Base-by-base conservation (phyloP, 1,140 invertebrate species). In the Pachyrhynchus sulphureomaculatus region DNA sequence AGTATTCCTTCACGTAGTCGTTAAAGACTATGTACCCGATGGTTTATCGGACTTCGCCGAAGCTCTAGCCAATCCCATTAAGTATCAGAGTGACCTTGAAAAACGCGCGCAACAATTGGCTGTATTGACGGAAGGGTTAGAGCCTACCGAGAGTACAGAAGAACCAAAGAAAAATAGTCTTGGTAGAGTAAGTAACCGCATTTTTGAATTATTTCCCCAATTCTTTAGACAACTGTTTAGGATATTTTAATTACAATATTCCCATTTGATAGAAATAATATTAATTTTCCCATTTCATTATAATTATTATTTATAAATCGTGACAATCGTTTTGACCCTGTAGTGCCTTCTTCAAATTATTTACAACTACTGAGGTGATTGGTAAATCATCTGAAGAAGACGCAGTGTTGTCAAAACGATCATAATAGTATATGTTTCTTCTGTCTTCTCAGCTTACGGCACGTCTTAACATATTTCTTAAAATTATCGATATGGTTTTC, bases 11-110 rank as follows among this genome's bases (percentile, higher is more conserved):
- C 87, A 93, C 65, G 90, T 99, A 23, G 87, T 91, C 23, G 91
- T 99, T 10, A 98, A 97, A 77, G 93, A 96, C 75, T 99, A 99
- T 76, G 95, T 99, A 23, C 97, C 97, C 0, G 94, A 99, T 76
- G 93, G 86, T 63, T 82, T 92, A 44, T 92, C 90, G 59, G 94
- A 96, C 72, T 88, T 99, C 75, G 97, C 97, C 2, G 95, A 98
- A 76, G 96, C 96, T 3, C 77, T 99, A 55, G 95, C 95, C 8
- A 98, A 98, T 81, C 97, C 96, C 0, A 96, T 97, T 61, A 96
- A 97, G 73, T 98, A 96, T 78, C 92, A 98, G 75, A 95, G 91
- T 69, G 91, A 95, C 77, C 76, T 91, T 58, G 94, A 98, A 70
- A 98, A 96, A 76, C 84, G 95, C 18, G 87, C 89, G 17, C 89